Evolutionary conservation across 1,140 invertebrate genomes (phyloP), one percentile per base, ranked within the genome.

Genomic region (Nomia melanderi): DNA sequence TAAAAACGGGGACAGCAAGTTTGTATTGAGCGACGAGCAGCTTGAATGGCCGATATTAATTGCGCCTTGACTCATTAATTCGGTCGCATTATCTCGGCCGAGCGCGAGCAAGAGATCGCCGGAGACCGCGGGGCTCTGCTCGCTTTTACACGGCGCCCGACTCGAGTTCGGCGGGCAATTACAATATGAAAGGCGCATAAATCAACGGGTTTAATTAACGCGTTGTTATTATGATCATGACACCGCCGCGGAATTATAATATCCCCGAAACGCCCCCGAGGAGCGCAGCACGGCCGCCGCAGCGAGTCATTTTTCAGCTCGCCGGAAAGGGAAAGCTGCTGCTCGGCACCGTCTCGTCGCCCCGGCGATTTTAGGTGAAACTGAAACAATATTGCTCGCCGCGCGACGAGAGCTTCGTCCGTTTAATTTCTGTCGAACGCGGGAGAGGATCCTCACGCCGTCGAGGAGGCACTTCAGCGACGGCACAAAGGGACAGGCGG

Each of bases 141-240:
- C 70, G 72, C 81, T 74, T 82, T 82, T 85, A 53, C 77, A 56
- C 60, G 78, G 60, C 75, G 54, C 60, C 80, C 82, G 83, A 87
- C 83, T 89, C 86, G 87, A 90, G 90, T 91, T 91, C 86, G 88
- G 88, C 82, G 87, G 86, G 90, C 88, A 92, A 91, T 92, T 92
- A 91, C 88, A 92, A 92, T 92, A 91, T 92, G 91, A 91, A 92
- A 91, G 89, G 89, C 88, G 83, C 88, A 87, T 90, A 89, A 91
- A 90, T 91, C 90, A 90, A 85, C 87, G 79, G 86, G 87, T 90
- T 91, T 90, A 90, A 90, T 91, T 91, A 90, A 88, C 88, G 89
- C 89, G 87, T 91, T 91, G 90, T 91, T 91, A 90, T 91, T 90
- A 91, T 91, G 87, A 90, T 90, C 85, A 88, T 86, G 84, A 88